A percentile compares a stretch with the other conserved stretches of the same genome.
Conservation (phyloP, 2,113 vertebrate genomes). For the Cavia aperea region DNA sequence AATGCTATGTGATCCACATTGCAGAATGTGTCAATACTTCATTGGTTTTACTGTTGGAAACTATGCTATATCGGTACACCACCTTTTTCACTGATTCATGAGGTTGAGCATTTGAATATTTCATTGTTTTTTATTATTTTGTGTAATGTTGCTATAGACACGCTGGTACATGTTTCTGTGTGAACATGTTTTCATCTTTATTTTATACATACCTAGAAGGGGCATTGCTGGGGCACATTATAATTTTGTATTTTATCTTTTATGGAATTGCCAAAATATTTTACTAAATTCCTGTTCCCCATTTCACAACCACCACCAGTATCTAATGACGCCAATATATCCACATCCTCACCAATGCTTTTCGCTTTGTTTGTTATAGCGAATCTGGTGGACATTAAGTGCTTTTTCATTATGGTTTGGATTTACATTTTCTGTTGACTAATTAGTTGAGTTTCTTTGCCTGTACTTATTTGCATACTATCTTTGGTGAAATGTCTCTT, state of each 20-base stretch:
- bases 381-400: not conserved
- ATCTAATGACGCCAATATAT: not conserved
- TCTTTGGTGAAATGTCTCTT: not conserved
- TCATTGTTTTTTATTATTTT: not conserved
- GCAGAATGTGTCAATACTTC: not conserved
- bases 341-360: not conserved
- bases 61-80: not conserved
- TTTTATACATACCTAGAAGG: not conserved
- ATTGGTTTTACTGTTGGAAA: not conserved
- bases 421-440: not conserved
- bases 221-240: not conserved
- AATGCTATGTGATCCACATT: not conserved
- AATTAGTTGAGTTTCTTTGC: not conserved
- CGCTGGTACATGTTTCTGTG: not conserved
- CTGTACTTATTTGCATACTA: not conserved
- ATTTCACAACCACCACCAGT: not conserved
- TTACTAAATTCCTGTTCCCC: not conserved
- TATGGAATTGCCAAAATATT: not conserved
- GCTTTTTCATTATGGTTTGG: not conserved
- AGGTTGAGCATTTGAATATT: not conserved
- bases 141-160: not conserved
- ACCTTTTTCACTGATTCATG: not conserved
- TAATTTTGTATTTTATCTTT: not conserved
- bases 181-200: not conserved
- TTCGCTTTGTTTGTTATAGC: not conserved